Base-by-base conservation (phyloP, 1,140 invertebrate genomes). In the Cardiocondyla obscurior region DNA sequence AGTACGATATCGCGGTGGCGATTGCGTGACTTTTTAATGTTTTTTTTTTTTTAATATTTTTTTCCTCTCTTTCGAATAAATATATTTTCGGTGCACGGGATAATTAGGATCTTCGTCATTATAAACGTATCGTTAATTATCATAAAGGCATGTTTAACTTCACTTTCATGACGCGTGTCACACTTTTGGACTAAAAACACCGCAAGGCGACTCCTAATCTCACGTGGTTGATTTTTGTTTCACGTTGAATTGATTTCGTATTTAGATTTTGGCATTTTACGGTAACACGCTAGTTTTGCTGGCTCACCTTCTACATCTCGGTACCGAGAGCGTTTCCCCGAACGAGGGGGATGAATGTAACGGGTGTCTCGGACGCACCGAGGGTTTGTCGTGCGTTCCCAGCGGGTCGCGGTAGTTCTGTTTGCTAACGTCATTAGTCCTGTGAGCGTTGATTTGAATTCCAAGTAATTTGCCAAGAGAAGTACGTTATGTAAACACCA, bases 401-500 rank as follows among this genome's bases (percentile, higher is more conserved):
- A 22, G 36, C 22, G 36, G n/a, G 36, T 36, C 39, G 49, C 46
- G 74, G 49, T 44, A 58, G 73, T 46, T 22, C 22, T 77, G 74
- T 79, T 79, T 79, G 74, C 74, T 67, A 49, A 69, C 46, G 74
- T 79, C 74, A 36, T 79, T 79, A 79, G 62, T 76, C 67, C 62
- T 49, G 51, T 16, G 70, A 86, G 79, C 77, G 84, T 86, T 77
- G 79, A 86, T 60, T 85, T 83, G 65, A 86, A 73, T 69, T 33
- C 79, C 70, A 79, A 67, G 53, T 86, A 86, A 86, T 86, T 86
- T 65, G 76, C 82, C 85, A 77, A 85, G 79, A 84, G 84, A 51
- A 86, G 84, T 86, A 83, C 85, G 69, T 85, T 85, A 86, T 83
- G 49, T 58, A 88, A 70, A 87, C 84, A 49, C 67, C 64, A 88